Conservation (phyloP, 2,113 vertebrate genomes). For the cattle (Bos taurus) region ARS-UCD2.0 NC_037331.1:33183501-33184000, state of each 20-base stretch:
- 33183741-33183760: not conserved
- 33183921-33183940: not conserved
- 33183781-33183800: not conserved
- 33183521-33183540: not conserved
- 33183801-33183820: not conserved
- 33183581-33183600: not conserved
- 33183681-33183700: not conserved
- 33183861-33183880: not conserved
- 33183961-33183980: not conserved
- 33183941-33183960: not conserved
- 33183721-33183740: not conserved
- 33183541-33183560: not conserved
- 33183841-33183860: not conserved
- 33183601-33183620: not conserved
- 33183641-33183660: not conserved
- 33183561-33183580: not conserved
- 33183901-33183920: not conserved
- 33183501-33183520: not conserved
- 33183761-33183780: not conserved
- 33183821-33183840: not conserved
- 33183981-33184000: not conserved
- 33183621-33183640: not conserved
- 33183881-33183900: not conserved
- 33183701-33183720: not conserved
- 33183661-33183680: not conserved